Evolutionary conservation across 2,888 invertebrate genomes (phyloP).

Genomic region (Linyphia triangularis): DNA sequence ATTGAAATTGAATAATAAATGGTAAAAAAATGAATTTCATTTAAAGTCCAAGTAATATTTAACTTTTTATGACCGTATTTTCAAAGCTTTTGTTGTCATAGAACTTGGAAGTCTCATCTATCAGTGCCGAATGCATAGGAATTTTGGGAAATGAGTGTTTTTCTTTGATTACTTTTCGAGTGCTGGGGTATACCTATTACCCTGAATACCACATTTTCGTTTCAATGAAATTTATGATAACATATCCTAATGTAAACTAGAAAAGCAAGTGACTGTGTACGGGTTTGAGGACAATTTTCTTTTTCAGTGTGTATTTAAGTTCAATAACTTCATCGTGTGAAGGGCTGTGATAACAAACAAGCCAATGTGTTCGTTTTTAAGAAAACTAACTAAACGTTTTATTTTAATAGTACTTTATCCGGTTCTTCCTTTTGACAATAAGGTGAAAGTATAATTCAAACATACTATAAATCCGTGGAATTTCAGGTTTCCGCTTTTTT

Average conservation of each 20-base stretch:
- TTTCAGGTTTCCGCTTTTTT: no score
- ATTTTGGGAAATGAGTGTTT: neutral
- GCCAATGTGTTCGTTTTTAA: no score
- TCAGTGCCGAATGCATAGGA: neutral
- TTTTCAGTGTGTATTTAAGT: no score
- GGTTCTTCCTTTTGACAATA: no score
- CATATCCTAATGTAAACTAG: neutral
- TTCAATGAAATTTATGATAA: neutral
- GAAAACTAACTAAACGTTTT: no score
- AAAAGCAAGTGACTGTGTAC: no score
- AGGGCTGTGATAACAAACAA: no score
- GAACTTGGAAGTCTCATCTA: neutral
- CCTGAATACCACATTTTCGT: neutral
- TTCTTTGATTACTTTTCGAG: neutral
- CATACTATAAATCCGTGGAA: no score
- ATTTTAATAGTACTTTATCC: no score
- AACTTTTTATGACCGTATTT: neutral
- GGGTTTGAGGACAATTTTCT: no score
- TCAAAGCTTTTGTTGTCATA: neutral
- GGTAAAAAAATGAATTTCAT: neutral
- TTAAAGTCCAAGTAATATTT: neutral
- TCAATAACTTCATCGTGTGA: no score
- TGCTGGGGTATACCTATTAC: neutral
- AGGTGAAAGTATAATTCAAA: no score
- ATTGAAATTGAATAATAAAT: neutral